Evolutionary conservation across 2,797 vertebrate species (phyloP), one percentile per base, ranked within the genome.

Genomic region (Myoxocephalus aenaeus): DNA sequence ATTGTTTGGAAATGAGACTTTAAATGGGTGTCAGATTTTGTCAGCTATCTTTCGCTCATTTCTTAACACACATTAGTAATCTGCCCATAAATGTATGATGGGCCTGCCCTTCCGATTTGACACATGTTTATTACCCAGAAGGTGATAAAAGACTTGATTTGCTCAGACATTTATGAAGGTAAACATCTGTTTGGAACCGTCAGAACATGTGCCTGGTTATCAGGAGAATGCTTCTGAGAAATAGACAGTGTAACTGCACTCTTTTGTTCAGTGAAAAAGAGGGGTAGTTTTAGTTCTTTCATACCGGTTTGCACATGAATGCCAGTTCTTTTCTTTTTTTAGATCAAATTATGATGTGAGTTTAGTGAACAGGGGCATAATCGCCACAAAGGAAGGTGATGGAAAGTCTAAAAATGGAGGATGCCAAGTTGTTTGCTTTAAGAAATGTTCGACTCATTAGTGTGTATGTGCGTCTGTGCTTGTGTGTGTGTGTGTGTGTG

Each of bases 151-250:
- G 73, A 63, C 64, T 56, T 81, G 70, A 90, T 87, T 86, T 75
- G 61, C 59, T 66, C 44, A 58, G 84, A 89, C 70, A 51, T 84
- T 88, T 81, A 59, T 79, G 64, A 83, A 70, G 71, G 62, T 68
- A 75, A 89, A 90, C 76, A 81, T 80, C 66, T 86, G 86, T 86
- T 84, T 83, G 80, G 59, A 73, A 76, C 66, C 73, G 71, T 84
- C 59, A 81, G 46, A 79, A 9, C 7, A 50, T 56, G 68, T 79
- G 76, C 71, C 84, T 56, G 76, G 17, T 72, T 59, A 79, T 56
- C 53, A 77, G 70, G 64, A 76, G 65, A 84, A 71, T 48, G 38
- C 70, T 65, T 87, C 81, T 70, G 27, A 71, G 40, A 66, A 74
- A 64, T 9, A 64, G 65, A 73, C 42, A 73, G 65, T 67, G 34